Base-by-base conservation (phyloP, 2,113 vertebrate genomes). In the Gobius niger region DNA sequence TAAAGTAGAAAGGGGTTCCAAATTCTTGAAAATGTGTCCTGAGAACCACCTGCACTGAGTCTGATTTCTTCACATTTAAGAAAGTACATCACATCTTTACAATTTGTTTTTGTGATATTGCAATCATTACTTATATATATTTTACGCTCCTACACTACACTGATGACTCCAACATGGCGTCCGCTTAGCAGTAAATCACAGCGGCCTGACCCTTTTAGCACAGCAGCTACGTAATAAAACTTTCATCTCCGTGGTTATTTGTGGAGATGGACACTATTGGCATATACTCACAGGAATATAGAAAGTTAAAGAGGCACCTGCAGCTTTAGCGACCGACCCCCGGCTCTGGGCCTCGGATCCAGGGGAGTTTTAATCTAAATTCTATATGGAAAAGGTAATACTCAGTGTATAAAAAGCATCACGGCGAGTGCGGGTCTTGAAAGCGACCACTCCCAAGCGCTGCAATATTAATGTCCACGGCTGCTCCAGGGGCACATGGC, bases 391-490 rank as follows among this genome's bases (percentile, higher is more conserved):
- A 57, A 88, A 86, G 61, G 42, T 82, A 80, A 86, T 83, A 82
- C 83, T 80, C 85, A 87, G 92, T 89, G 85, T 85, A 91, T 34
- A 34, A 3, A 34, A 90, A 87, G 81, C 16, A 16, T 0, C n/a
- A 47, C 64, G 63, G 56, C 56, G 2, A 49, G 34, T n/a, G 81
- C 82, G 82, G 81, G 75, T 82, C 83, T 86, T 82, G 79, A 73
- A 81, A 83, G 73, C 19, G 77, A 73, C 65, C 73, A 80, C 75
- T 86, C 82, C 84, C 84, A 81, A 85, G 61, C 66, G 76, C 81
- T 92, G 90, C 87, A 93, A 91, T 92, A 92, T 92, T 91, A 83
- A 92, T 91, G 88, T 18, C 9, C 41, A 11, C 71, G 63, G 81
- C 65, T 73, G 14, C 84, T 82, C 76, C 15, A 16, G 68, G 47